A percentile compares a stretch with the other conserved stretches of the same genome.
Evolutionary conservation across 1,140 invertebrate species (phyloP).

Genomic region (Bombus waltoni): DNA sequence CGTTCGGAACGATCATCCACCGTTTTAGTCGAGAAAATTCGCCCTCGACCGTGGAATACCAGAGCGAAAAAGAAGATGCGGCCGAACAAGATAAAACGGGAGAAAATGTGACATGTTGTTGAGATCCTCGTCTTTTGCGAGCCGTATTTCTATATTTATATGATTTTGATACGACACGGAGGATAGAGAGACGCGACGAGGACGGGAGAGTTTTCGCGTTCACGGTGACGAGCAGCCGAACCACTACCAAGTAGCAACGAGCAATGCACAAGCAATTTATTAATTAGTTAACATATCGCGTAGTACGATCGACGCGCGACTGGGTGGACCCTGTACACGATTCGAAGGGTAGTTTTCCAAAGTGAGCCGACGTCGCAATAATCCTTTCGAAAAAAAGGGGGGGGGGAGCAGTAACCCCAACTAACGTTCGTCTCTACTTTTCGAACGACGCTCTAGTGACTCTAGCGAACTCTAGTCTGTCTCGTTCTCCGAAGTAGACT

Average conservation of each 20-base stretch:
- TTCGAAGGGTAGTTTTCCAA: slow-evolving; percentile 46
- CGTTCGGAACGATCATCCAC: background rate
- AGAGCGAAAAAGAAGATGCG: too few relatives aligned
- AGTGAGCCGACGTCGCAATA: background rate
- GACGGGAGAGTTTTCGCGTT: slow-evolving; percentile 25
- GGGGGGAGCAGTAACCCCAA: too few relatives aligned
- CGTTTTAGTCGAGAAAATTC: background rate
- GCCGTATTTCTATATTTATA: background rate
- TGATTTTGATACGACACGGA: slow-evolving; percentile 22
- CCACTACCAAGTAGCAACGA: slow-evolving; percentile 22
- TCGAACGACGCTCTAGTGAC: background rate
- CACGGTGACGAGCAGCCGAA: slow-evolving; percentile 7
- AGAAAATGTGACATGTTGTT: too few relatives aligned
- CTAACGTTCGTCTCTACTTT: background rate
- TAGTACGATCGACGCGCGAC: slow-evolving; percentile 15
- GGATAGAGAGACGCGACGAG: background rate
- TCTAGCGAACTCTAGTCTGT: background rate
- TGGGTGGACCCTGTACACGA: slow-evolving; percentile 47
- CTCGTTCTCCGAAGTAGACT: background rate
- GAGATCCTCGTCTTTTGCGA: background rate
- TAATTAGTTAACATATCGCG: slow-evolving; percentile 43
- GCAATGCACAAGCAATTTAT: slow-evolving; percentile 60
- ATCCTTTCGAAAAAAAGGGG: background rate
- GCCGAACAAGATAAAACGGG: too few relatives aligned
- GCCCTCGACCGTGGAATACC: too few relatives aligned